Evolutionary conservation across 2,113 vertebrate species (phyloP), one percentile per base, ranked within the genome.

Genomic region (Pica pica): DNA sequence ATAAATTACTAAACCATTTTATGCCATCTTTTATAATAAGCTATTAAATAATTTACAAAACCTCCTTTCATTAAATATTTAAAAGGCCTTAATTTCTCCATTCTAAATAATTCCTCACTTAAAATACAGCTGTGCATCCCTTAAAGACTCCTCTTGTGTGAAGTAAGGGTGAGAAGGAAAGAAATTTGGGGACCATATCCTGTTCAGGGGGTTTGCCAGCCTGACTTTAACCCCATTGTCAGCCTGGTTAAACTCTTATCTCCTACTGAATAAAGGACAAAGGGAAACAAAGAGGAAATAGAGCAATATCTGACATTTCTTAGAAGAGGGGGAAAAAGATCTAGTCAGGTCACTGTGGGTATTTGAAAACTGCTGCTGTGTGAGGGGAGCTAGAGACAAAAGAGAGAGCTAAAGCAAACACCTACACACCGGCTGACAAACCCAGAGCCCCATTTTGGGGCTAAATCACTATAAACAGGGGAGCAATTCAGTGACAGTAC

Each of bases 31-130:
- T 89, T 94, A 86, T 87, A 96, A 95, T 87, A 79, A 95, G 71
- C 91, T 94, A 90, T 96, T 97, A 93, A 97, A 97, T 95, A 97
- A 94, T 95, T 89, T 89, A 97, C 80, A 59, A 86, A 90, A 89
- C 55, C 83, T 75, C 30, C 13, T 11, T 63, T 92, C 87, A 96
- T 94, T 96, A 97, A 96, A 94, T 97, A 97, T 97, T 96, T 83
- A 95, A 93, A 88, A 55, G 81, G 67, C 78, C 71, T 94, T 97
- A 95, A 97, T 97, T 95, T 91, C 92, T 77, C 79, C 74, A 49
- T 82, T 95, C 94, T 83, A 74, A 82, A 33, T 68, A 74, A 89
- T 56, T 84, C 83, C 83, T 91, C 88, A 83, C 50, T 84, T 76
- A 83, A 81, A 92, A 84, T 44, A 79, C 59, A 83, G 10, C 16